Conservation (phyloP, 2,797 vertebrate species). For the Hemibagrus guttatus region DNA sequence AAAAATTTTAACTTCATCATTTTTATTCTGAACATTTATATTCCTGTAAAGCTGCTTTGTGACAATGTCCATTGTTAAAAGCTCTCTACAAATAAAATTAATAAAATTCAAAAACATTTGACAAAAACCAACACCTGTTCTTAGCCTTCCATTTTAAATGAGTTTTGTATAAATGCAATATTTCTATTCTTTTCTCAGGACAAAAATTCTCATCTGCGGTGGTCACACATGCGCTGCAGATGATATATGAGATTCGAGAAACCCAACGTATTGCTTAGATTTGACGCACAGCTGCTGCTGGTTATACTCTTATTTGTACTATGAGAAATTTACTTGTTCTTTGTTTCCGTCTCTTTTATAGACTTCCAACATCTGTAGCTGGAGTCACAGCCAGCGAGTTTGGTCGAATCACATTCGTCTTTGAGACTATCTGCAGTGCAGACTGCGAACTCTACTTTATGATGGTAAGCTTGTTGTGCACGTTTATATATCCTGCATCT, state of each 20-base stretch:
- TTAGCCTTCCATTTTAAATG: not conserved
- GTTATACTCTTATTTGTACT: not conserved
- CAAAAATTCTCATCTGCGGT: not conserved
- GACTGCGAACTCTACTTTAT: conserved; percentile 98
- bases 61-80: no score
- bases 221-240: not conserved
- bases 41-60: no score
- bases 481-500: not conserved
- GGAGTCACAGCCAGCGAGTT: conserved; percentile 84
- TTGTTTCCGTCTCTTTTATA: conserved; percentile 57
- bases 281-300: not conserved
- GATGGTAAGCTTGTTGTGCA: conserved; percentile 81
- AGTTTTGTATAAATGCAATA: not conserved
- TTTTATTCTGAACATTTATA: no score
- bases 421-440: conserved; percentile 87
- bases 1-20: no score
- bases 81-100: no score
- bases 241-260: not conserved
- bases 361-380: conserved; percentile 87
- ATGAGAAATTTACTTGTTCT: not conserved
- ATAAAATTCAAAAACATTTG: not conserved
- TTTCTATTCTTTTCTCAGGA: not conserved
- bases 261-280: not conserved
- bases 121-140: not conserved
- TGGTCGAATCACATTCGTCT: conserved; percentile 91